These are phyloP conservation scores for Halictus quadricinctus DNA, from an alignment of 2,888 invertebrate species.

Conservation along the genomic window DNA sequence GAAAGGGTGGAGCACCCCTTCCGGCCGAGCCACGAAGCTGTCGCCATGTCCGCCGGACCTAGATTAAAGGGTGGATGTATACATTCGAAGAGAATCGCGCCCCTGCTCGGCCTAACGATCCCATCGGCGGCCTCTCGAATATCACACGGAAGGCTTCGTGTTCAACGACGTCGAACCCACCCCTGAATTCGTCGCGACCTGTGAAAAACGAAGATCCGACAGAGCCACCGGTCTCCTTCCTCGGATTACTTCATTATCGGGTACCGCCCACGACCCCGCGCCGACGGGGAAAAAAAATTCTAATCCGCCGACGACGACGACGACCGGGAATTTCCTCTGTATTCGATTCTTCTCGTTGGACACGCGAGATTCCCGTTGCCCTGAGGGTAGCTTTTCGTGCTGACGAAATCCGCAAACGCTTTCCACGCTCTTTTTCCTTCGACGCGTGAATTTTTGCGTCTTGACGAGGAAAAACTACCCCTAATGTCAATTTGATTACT, in stretches of 20 bases:
- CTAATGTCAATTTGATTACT: too few relatives aligned
- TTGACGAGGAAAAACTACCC: too few relatives aligned
- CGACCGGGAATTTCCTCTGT: constrained; percentile 29
- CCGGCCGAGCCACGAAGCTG: constrained; percentile 11
- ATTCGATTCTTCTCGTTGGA: constrained; percentile 23
- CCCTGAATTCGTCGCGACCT: constrained; percentile 44
- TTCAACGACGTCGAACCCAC: constrained; percentile 47
- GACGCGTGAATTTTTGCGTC: too few relatives aligned
- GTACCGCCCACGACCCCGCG: constrained; percentile 37
- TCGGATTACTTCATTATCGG: constrained; percentile 68
- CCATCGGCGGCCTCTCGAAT: constrained; percentile 68
- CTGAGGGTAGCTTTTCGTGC: not conserved
- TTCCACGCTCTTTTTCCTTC: not conserved
- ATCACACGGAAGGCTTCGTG: constrained; percentile 58
- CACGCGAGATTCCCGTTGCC: not conserved
- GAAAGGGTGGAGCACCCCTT: constrained; percentile 26
- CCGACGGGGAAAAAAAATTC: constrained; percentile 9
- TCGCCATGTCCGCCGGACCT: constrained; percentile 56
- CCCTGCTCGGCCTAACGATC: constrained; percentile 65
- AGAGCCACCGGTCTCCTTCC: constrained; percentile 49
- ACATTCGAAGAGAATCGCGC: constrained; percentile 50
- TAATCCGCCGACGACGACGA: constrained; percentile 25
- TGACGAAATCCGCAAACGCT: not conserved
- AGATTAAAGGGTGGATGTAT: constrained; percentile 70
- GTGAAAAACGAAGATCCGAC: constrained; percentile 48